phyloP scores from a whole-genome alignment of 2,797 vertebrate species.

The Uromys caudimaculatus region DNA sequence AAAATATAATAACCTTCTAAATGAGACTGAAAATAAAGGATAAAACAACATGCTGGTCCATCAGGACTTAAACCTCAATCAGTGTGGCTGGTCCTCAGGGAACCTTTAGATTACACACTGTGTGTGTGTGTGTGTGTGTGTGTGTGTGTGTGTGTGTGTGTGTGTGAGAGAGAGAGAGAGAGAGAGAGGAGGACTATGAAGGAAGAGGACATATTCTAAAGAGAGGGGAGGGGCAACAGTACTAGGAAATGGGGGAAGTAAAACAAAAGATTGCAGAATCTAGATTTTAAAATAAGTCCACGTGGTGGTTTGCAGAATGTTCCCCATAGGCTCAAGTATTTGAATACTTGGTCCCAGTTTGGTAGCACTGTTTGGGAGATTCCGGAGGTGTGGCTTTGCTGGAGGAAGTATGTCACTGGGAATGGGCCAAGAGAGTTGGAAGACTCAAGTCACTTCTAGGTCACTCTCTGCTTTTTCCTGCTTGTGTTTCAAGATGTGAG shows the following conservation, averaged over 20 bases:
- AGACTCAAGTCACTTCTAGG: too few relatives aligned
- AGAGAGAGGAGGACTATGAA: not conserved
- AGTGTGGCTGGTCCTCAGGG: not conserved
- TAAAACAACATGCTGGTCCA: not conserved
- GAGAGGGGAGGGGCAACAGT: not conserved
- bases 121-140: not conserved
- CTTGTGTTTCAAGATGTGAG: not conserved
- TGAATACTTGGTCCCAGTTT: not conserved
- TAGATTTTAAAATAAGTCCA: not conserved
- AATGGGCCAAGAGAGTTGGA: too few relatives aligned
- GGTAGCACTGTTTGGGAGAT: not conserved
- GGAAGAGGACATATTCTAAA: not conserved
- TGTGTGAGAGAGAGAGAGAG: too few relatives aligned
- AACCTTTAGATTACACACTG: not conserved
- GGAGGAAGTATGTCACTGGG: not conserved
- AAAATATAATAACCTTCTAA: conserved; percentile 8
- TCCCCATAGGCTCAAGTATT: too few relatives aligned
- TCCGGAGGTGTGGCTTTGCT: not conserved
- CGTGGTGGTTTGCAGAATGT: not conserved
- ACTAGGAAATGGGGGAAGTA: not conserved
- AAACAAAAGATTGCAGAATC: not conserved
- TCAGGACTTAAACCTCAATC: not conserved
- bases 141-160: not conserved
- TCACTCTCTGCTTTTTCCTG: not conserved
- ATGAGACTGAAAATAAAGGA: not conserved